phyloP scores from a whole-genome alignment of 2,888 invertebrate genomes.

The Euphydryas editha region DNA sequence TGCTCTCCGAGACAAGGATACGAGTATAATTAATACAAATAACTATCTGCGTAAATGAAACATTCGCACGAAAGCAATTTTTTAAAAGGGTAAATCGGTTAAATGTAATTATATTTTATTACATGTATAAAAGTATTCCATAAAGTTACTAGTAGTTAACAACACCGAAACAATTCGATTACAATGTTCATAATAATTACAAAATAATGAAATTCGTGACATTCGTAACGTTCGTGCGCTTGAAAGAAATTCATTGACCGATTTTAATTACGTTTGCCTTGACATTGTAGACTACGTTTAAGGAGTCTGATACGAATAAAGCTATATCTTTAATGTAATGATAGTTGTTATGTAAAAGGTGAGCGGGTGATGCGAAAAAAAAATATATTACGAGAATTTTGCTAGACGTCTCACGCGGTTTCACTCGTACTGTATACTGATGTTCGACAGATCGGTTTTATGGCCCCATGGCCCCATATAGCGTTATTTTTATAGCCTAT shows the following conservation, averaged over 20 bases:
- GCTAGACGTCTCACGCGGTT: too few relatives aligned
- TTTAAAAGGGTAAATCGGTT: too few relatives aligned
- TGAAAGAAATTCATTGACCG: slow-evolving; percentile 18
- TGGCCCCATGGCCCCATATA: too few relatives aligned
- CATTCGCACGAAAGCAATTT: too few relatives aligned
- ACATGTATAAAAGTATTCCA: too few relatives aligned
- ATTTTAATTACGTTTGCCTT: slow-evolving; percentile 20
- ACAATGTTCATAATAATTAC: slow-evolving; percentile 14
- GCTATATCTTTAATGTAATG: slow-evolving; percentile 3
- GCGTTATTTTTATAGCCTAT: too few relatives aligned
- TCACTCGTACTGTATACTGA: too few relatives aligned
- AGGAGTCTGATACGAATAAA: neutral
- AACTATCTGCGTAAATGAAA: too few relatives aligned
- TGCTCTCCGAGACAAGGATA: too few relatives aligned
- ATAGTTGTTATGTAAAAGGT: slow-evolving; percentile 3
- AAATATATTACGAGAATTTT: neutral
- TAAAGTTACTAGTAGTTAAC: neutral
- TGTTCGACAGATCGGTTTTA: too few relatives aligned
- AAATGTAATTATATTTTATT: too few relatives aligned
- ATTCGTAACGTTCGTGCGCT: slow-evolving; percentile 9
- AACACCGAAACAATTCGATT: slow-evolving; percentile 13
- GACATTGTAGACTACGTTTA: slow-evolving; percentile 20
- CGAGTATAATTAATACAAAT: too few relatives aligned
- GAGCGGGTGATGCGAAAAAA: neutral
- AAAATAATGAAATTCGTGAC: slow-evolving; percentile 25